phyloP scores from a whole-genome alignment of 2,888 invertebrate genomes.

The Drosophila kanekoi region DNA sequence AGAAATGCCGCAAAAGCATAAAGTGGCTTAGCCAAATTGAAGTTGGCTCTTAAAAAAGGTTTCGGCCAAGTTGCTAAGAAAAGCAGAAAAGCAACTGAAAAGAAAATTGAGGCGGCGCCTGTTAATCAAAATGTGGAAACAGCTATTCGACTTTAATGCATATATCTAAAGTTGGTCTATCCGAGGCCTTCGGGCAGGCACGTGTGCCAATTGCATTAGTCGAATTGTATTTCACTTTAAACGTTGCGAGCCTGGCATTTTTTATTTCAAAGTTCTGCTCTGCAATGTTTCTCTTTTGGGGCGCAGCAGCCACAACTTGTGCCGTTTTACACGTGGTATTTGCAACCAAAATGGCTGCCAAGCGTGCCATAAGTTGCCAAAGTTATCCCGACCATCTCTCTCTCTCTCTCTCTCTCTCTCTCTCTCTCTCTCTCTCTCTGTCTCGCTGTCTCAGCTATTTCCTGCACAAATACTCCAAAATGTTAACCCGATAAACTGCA shows the following conservation, averaged over 20 bases:
- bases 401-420: not conserved
- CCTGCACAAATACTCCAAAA: constrained; percentile 14
- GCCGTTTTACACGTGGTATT: constrained; percentile 49
- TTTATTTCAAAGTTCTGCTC: constrained; percentile 49
- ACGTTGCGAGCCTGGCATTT: constrained; percentile 64
- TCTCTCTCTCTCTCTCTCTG: not conserved
- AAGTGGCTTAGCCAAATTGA: constrained; percentile 37
- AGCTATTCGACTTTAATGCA: constrained; percentile 7
- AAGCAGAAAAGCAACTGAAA: not conserved
- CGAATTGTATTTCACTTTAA: constrained; percentile 74
- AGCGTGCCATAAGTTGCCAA: constrained; percentile 42
- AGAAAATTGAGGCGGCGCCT: not conserved
- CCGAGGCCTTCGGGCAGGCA: constrained; percentile 18
- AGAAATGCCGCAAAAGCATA: constrained; percentile 1
- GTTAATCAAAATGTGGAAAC: constrained; percentile 37
- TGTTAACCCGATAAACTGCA: constrained; percentile 40
- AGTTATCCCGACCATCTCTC: not conserved
- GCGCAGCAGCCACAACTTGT: constrained; percentile 41
- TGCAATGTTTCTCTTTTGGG: constrained; percentile 2
- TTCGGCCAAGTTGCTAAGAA: not conserved
- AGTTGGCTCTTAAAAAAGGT: constrained; percentile 22
- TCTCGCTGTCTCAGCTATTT: not conserved
- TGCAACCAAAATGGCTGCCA: constrained; percentile 58
- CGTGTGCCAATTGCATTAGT: constrained; percentile 75
- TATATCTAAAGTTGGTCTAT: constrained; percentile 16